Base-by-base conservation (phyloP, 64 coral and sea anemone genomes). In the Catalaphyllia jardinei region DNA sequence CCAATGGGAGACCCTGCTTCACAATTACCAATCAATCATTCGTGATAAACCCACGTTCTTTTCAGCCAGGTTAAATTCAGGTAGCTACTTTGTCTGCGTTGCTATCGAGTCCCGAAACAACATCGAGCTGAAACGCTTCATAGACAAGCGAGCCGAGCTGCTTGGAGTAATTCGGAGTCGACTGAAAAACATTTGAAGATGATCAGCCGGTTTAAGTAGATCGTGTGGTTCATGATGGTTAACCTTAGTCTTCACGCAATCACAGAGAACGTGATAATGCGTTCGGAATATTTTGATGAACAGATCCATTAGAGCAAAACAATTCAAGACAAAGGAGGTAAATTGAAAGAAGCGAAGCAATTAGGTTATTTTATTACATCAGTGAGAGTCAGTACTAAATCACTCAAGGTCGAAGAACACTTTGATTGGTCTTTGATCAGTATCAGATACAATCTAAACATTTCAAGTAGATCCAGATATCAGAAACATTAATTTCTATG, bases 301-400 rank as follows among this genome's bases (percentile, higher is more conserved):
- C 59, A 71, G 30, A 85, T 42, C 59, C 28, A 83, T 65, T 49
- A 8, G 16, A 67, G 18, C 80, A 39, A 71, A 52, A 28, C 60
- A 71, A 85, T 4, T 29, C 42, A 79, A 50, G 81, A 85, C 81
- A 85, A 85, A 57, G 29, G 38, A 85, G 2, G 12, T 10, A 79
- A 79, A 79, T 83, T 71, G 19, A 71, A 85, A 51, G 22, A 71
- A 46, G 3, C 61, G 27, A 60, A 62, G 55, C 57, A 61, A 62
- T 80, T 62, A 55, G 4, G 28, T 46, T 8, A 46, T 42, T 77
- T 25, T 38, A 52, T 77, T 57, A 57, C 54, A 57, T 57, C 54
- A 57, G 15, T 14, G 10, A 0, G 54, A 16, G 15, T 57, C 10
- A 57, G 15, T 57, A 13, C 54, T 16, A 57, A 57, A 57, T 2